Evolutionary conservation across 2,888 invertebrate genomes (phyloP).

Genomic region (Poecilobothrus nobilitatus): DNA sequence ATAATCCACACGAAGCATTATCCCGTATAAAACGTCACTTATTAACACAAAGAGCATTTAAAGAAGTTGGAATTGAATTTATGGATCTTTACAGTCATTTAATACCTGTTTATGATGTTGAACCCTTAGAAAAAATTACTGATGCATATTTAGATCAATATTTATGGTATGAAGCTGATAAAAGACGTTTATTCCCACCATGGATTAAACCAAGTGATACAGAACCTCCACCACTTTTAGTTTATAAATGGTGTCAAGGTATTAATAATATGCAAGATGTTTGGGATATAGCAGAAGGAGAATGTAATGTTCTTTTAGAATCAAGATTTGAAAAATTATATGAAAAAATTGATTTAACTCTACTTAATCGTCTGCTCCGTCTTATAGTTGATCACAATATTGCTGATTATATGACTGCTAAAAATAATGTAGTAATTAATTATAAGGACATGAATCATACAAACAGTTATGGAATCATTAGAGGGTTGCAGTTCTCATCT

Average conservation of each 20-base stretch:
- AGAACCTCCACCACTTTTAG: slow-evolving; percentile 84
- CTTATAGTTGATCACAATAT: slow-evolving; percentile 99
- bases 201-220: slow-evolving; percentile 99
- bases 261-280: slow-evolving; percentile 97
- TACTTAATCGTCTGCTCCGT: slow-evolving; percentile 89
- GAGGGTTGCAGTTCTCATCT: slow-evolving; percentile 98
- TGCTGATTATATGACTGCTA: slow-evolving; percentile 99
- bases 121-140: slow-evolving; percentile 98
- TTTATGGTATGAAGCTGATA: slow-evolving; percentile 99
- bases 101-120: slow-evolving; percentile 98
- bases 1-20: slow-evolving; percentile 98
- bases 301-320: slow-evolving; percentile 96
- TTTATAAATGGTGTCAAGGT: slow-evolving; percentile 99
- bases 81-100: slow-evolving; percentile 99
- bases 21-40: slow-evolving; percentile 99
- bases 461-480: slow-evolving; percentile 97
- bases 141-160: slow-evolving; percentile 99
- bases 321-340: slow-evolving; percentile 98
- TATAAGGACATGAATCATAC: slow-evolving; percentile 99
- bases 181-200: slow-evolving; percentile 89
- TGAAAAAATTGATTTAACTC: slow-evolving; percentile 97
- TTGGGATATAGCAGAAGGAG: slow-evolving; percentile 98
- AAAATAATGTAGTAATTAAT: slow-evolving; percentile 99
- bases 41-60: slow-evolving; percentile 94
- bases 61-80: slow-evolving; percentile 98